Percentiles rank a stretch among this genome's conserved stretches.
These are phyloP conservation scores for Spizella passerina DNA, from an alignment of 2,797 vertebrate genomes.

Conservation along the genomic window DNA sequence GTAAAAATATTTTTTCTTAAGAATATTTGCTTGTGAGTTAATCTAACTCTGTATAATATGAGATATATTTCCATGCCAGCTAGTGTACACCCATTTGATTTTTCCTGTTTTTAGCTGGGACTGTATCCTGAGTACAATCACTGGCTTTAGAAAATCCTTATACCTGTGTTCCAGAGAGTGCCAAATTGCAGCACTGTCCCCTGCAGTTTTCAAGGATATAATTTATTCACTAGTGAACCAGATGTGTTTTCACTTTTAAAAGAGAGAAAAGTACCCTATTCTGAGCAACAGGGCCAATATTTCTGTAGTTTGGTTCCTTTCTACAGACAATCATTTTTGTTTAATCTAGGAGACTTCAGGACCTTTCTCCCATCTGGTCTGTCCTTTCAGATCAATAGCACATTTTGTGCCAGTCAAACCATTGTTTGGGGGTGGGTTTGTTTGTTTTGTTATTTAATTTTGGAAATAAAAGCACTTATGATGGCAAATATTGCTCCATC, in stretches of 20 bases:
- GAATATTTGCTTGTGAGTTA: not conserved
- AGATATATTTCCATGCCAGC: not conserved
- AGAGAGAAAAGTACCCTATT: not conserved
- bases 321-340: not conserved
- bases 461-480: slow-evolving; percentile 35
- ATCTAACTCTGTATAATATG: not conserved
- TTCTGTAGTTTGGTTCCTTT: not conserved
- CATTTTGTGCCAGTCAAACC: not conserved
- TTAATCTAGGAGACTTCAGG: not conserved
- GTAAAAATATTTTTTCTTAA: slow-evolving; percentile 11
- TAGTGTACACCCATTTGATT: not conserved
- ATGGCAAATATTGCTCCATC: slow-evolving; percentile 50
- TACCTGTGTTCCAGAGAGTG: not conserved
- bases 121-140: not conserved
- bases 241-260: not conserved
- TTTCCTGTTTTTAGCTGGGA: not conserved
- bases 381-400: not conserved
- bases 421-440: not conserved
- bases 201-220: not conserved
- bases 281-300: not conserved
- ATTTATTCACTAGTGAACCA: not conserved
- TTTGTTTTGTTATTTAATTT: not conserved
- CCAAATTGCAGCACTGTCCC: not conserved
- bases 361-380: not conserved
- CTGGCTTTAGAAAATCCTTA: not conserved